Percentiles rank a stretch among this genome's conserved stretches.
These are phyloP conservation scores for Cataglyphis cursor DNA, from an alignment of 2,888 invertebrate genomes.

Conservation along the genomic window DNA sequence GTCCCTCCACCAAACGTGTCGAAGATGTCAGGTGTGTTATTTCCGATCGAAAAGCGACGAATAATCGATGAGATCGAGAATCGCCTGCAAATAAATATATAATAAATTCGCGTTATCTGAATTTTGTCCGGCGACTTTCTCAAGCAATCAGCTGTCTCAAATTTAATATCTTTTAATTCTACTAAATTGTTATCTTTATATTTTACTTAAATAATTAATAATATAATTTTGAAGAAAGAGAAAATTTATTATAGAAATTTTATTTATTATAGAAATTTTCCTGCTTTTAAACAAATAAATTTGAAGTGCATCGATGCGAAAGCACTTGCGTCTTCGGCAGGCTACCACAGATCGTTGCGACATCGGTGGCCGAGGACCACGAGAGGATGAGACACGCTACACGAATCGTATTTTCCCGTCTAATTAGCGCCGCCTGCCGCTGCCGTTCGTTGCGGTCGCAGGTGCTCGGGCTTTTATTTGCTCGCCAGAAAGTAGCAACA, in stretches of 20 bases:
- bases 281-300: not conserved
- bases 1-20: constrained; percentile 57
- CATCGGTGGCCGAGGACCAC: constrained; percentile 46
- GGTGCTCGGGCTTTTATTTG: constrained; percentile 69
- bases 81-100: not conserved
- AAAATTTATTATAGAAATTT: too few species aligned
- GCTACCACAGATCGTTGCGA: constrained; percentile 41
- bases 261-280: not conserved
- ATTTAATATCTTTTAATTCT: not conserved
- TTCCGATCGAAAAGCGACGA: constrained; percentile 32
- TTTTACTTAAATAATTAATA: not conserved
- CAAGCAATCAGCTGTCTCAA: not conserved
- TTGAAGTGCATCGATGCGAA: constrained; percentile 8
- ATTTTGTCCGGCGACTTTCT: constrained; percentile 31
- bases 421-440: constrained; percentile 74
- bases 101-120: constrained; percentile 18
- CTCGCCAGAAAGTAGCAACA: constrained; percentile 68
- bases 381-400: constrained; percentile 39
- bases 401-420: constrained; percentile 76
- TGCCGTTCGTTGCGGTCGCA: constrained; percentile 70
- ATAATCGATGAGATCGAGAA: constrained; percentile 32
- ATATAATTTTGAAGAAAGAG: not conserved
- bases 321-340: not conserved
- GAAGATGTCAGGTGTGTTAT: constrained; percentile 53
- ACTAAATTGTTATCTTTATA: not conserved